A percentile compares a stretch with the other conserved stretches of the same genome.
Evolutionary conservation across 2,888 invertebrate species (phyloP).

Genomic region (Macropis europaea): DNA sequence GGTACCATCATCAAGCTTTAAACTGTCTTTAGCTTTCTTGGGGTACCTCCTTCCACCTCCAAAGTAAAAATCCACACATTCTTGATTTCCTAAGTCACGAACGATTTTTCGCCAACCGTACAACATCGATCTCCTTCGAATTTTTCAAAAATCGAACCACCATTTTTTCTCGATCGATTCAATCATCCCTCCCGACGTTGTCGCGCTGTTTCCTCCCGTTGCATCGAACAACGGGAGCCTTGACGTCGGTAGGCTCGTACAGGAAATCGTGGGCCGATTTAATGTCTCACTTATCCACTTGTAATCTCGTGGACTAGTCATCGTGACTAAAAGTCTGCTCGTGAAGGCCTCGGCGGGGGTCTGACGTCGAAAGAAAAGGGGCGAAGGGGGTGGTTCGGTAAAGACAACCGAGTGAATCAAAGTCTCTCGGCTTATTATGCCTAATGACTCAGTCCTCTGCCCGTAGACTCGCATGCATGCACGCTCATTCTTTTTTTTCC

Average conservation of each 20-base stretch:
- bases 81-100: no score
- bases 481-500: conserved; percentile 24
- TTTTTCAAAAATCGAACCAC: no score
- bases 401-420: conserved; percentile 58
- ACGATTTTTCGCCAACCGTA: no score
- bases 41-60: no score
- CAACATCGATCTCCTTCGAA: no score
- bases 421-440: conserved; percentile 54
- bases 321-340: conserved; percentile 54
- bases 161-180: no score
- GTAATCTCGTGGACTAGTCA: conserved; percentile 54
- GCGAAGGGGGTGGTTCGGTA: conserved; percentile 1
- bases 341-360: conserved; percentile 21
- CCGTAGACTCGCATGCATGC: conserved; percentile 11
- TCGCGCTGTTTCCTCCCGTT: no score
- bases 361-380: conserved; percentile 14
- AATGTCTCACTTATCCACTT: conserved; percentile 64
- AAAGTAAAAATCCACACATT: no score
- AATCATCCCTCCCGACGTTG: no score
- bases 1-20: no score
- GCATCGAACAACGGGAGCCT: neutral
- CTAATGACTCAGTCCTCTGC: conserved; percentile 61
- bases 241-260: neutral
- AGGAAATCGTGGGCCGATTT: conserved; percentile 62
- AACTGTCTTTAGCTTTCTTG: no score